Evolutionary conservation across 2,888 invertebrate genomes (phyloP).

Genomic region (Chirona hameri): DNA sequence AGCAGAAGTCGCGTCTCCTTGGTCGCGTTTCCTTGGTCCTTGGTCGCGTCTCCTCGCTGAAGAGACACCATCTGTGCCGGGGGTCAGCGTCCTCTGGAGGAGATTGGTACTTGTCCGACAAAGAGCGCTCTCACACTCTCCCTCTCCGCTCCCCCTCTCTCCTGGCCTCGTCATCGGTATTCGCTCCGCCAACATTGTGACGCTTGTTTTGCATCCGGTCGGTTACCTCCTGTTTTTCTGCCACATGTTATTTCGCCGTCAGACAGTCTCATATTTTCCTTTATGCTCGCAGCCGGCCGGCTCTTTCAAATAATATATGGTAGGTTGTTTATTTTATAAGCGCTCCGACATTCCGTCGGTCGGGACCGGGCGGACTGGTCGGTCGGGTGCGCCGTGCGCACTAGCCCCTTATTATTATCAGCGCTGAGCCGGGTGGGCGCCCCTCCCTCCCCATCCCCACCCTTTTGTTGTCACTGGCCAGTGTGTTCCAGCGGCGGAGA

Average conservation of each 20-base stretch:
- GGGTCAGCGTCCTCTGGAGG: no score
- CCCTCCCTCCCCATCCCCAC: neutral
- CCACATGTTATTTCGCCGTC: slow-evolving; percentile 6
- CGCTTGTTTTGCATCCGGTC: slow-evolving; percentile 24
- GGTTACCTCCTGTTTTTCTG: slow-evolving; percentile 3
- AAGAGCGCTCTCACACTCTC: neutral
- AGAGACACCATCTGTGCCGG: no score
- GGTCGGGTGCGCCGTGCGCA: neutral
- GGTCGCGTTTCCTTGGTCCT: no score
- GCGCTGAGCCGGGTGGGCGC: neutral
- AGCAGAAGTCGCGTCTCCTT: no score
- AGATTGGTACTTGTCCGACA: no score
- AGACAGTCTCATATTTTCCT: neutral
- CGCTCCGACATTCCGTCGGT: neutral
- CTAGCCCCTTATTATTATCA: neutral
- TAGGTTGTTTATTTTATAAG: slow-evolving; percentile 8
- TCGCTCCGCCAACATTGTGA: neutral
- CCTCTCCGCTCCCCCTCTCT: neutral
- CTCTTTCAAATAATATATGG: slow-evolving; percentile 25
- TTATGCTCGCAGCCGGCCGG: neutral
- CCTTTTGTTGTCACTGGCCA: slow-evolving; percentile 3
- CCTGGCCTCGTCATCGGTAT: slow-evolving; percentile 6
- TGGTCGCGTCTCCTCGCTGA: no score
- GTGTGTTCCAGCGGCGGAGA: neutral
- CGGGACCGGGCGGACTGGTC: neutral